Percentiles rank a stretch among this genome's conserved stretches.
phyloP scores from a whole-genome alignment of 1,140 invertebrate genomes.

The Sinonovacula constricta region DNA sequence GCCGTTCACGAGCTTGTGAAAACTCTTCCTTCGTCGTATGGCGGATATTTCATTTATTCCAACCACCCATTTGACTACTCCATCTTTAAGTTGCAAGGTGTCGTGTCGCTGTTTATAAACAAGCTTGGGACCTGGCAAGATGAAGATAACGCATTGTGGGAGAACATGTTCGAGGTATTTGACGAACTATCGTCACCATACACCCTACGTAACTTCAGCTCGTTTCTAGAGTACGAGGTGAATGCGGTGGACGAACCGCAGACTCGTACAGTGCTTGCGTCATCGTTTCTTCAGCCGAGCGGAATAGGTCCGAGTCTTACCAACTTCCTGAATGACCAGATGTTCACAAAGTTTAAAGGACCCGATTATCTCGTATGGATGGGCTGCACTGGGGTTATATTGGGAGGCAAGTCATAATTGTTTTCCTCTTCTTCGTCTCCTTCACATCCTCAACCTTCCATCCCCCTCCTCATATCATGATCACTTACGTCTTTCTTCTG shows the following conservation, averaged over 20 bases:
- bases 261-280: background rate
- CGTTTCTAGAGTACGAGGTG: slow-evolving; percentile 51
- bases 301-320: background rate
- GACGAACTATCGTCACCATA: background rate
- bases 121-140: background rate
- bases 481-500: too few species aligned
- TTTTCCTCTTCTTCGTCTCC: too few species aligned
- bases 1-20: background rate
- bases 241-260: background rate
- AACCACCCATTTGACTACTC: too few species aligned
- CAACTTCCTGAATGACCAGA: background rate
- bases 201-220: slow-evolving; percentile 11
- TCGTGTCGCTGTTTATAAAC: background rate
- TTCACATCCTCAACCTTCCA: too few species aligned
- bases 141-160: background rate
- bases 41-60: background rate
- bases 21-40: background rate
- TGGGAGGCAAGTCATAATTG: slow-evolving; percentile 56
- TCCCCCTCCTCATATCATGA: too few species aligned
- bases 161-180: background rate
- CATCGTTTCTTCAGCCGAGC: slow-evolving; percentile 18
- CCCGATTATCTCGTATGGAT: background rate
- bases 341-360: background rate
- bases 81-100: too few species aligned
- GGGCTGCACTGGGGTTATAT: slow-evolving; percentile 23